These are phyloP conservation scores for Limenitis camilla DNA, from an alignment of 2,888 invertebrate genomes.

Conservation along the genomic window DNA sequence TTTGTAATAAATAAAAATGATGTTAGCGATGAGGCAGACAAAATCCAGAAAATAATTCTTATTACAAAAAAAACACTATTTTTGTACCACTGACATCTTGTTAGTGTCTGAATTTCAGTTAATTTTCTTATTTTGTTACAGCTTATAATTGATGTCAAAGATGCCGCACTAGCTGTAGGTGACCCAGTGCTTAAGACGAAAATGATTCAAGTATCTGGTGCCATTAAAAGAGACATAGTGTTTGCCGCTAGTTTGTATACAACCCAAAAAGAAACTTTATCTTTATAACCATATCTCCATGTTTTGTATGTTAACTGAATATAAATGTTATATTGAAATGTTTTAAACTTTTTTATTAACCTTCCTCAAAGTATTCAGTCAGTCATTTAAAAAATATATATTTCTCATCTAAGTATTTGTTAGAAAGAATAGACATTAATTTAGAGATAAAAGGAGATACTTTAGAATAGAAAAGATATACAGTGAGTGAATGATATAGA, in stretches of 20 bases:
- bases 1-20: too few relatives aligned
- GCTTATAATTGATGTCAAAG: slow-evolving; percentile 84
- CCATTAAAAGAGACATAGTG: slow-evolving; percentile 97
- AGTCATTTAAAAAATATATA: not conserved
- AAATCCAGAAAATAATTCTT: too few relatives aligned
- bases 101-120: not conserved
- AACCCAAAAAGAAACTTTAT: slow-evolving; percentile 51
- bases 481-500: too few relatives aligned
- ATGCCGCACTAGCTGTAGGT: slow-evolving; percentile 94
- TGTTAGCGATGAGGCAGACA: too few relatives aligned
- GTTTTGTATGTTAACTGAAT: not conserved
- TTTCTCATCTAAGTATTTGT: too few relatives aligned
- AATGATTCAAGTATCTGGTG: slow-evolving; percentile 94
- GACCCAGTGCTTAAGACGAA: slow-evolving; percentile 93
- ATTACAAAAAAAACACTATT: too few relatives aligned
- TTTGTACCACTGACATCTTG: not conserved
- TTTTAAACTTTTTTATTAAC: too few relatives aligned
- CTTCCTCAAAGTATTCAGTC: not conserved
- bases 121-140: slow-evolving; percentile 27
- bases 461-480: too few relatives aligned
- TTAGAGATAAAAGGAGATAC: too few relatives aligned
- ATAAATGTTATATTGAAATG: not conserved
- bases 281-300: slow-evolving; percentile 16
- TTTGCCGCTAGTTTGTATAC: slow-evolving; percentile 98
- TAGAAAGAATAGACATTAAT: too few relatives aligned